phyloP scores from a whole-genome alignment of 2,888 invertebrate species.

The Nasonia oneida region DNA sequence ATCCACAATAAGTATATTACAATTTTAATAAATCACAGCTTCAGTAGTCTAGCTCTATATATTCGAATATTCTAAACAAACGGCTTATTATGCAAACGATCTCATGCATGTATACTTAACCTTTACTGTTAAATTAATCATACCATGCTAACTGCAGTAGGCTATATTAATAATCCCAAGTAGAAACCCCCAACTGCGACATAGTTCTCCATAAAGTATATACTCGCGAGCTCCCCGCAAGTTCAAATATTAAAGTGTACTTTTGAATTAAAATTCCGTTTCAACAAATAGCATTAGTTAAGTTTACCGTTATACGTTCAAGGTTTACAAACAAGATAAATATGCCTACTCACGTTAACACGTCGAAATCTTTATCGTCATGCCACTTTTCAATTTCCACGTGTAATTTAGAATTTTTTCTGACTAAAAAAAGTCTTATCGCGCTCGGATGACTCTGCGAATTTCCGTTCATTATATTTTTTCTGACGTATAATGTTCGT shows the following conservation, averaged over 20 bases:
- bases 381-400: slow-evolving; percentile 34
- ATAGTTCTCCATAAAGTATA: background rate
- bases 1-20: too few relatives aligned
- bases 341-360: slow-evolving; percentile 29
- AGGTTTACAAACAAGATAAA: slow-evolving; percentile 18
- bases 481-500: background rate
- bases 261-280: background rate
- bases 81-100: background rate
- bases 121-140: slow-evolving; percentile 33
- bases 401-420: slow-evolving; percentile 28
- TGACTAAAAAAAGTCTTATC: slow-evolving; percentile 28
- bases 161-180: background rate
- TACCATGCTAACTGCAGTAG: background rate
- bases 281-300: background rate
- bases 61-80: background rate
- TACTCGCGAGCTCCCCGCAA: background rate
- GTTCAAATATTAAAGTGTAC: background rate
- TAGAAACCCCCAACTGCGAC: background rate
- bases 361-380: slow-evolving; percentile 38
- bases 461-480: background rate
- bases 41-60: background rate
- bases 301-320: background rate
- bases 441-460: background rate
- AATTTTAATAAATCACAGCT: too few relatives aligned
- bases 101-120: slow-evolving; percentile 1